Conservation (phyloP, 2,888 invertebrate species). For the Hirtodrosophila duncani region DNA sequence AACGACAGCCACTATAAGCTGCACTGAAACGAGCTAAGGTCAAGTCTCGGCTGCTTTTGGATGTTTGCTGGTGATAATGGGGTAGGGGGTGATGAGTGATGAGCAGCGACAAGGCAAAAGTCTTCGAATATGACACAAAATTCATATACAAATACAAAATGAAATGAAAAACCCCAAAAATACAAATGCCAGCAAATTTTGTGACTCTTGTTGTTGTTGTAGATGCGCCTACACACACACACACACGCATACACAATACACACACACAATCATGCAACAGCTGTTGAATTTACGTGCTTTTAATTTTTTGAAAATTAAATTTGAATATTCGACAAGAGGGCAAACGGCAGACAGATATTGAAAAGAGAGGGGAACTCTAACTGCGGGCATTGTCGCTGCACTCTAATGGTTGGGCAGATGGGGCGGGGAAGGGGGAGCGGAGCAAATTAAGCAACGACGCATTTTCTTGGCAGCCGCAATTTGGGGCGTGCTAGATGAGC, state of each 20-base stretch:
- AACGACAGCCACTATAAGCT: constrained; percentile 17
- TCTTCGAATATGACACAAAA: constrained; percentile 36
- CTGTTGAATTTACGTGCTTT: constrained; percentile 59
- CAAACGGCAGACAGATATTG: not conserved
- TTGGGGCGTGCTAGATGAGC: constrained; percentile 51
- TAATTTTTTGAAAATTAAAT: constrained; percentile 62
- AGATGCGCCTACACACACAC: constrained; percentile 49
- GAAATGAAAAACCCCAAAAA: constrained; percentile 36
- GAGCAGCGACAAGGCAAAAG: constrained; percentile 37
- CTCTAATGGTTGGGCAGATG: constrained; percentile 37
- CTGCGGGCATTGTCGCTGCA: constrained; percentile 39
- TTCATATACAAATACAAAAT: constrained; percentile 30
- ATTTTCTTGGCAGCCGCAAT: constrained; percentile 68
- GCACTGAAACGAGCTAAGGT: constrained; percentile 54
- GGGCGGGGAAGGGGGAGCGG: constrained; percentile 1
- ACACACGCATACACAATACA: constrained; percentile 2
- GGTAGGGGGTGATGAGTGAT: constrained; percentile 35
- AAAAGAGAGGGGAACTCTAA: not conserved
- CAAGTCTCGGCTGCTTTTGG: constrained; percentile 42
- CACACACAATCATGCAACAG: constrained; percentile 16
- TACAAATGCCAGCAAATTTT: constrained; percentile 40
- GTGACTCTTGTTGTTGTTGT: constrained; percentile 26
- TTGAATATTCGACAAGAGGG: constrained; percentile 51
- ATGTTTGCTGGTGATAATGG: constrained; percentile 27
- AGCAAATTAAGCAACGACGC: constrained; percentile 65